Evolutionary conservation across 2,113 vertebrate genomes (phyloP).

Genomic region (Phocoena phocoena): DNA sequence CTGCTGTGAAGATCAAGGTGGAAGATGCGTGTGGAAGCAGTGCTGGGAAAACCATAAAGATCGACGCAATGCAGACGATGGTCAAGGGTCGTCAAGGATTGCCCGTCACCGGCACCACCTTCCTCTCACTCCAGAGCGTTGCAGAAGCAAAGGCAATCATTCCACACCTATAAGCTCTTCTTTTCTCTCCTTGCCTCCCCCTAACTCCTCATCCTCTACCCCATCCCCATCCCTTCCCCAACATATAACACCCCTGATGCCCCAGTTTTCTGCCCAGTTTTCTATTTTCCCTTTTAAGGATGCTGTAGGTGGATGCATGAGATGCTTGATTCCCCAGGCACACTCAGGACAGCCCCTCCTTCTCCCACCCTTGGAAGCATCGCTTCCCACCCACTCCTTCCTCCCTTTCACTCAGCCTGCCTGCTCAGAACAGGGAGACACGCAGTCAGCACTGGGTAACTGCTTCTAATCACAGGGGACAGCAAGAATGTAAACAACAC

Average conservation of each 20-base stretch:
- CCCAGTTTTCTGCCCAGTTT: neutral
- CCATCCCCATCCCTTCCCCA: neutral
- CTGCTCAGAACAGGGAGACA: constrained; percentile 48
- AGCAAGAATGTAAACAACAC: constrained; percentile 70
- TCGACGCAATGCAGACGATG: fast-evolving
- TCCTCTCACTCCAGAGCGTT: neutral
- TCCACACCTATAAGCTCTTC: neutral
- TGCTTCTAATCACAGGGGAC: constrained; percentile 74
- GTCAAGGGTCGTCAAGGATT: fast-evolving
- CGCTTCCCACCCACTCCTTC: neutral
- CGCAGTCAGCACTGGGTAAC: constrained; percentile 22
- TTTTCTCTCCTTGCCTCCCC: neutral
- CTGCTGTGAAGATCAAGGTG: neutral
- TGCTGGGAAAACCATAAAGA: neutral
- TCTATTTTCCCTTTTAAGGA: neutral
- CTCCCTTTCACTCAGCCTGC: neutral
- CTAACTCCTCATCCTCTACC: neutral
- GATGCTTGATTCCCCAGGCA: neutral
- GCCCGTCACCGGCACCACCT: fast-evolving
- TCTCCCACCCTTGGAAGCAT: neutral
- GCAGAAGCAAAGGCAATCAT: neutral
- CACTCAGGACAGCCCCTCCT: neutral
- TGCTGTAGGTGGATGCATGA: neutral
- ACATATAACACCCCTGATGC: fast-evolving
- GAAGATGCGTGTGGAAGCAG: fast-evolving